phyloP scores from a whole-genome alignment of 2,113 vertebrate genomes.

The Ophiodon elongatus region DNA sequence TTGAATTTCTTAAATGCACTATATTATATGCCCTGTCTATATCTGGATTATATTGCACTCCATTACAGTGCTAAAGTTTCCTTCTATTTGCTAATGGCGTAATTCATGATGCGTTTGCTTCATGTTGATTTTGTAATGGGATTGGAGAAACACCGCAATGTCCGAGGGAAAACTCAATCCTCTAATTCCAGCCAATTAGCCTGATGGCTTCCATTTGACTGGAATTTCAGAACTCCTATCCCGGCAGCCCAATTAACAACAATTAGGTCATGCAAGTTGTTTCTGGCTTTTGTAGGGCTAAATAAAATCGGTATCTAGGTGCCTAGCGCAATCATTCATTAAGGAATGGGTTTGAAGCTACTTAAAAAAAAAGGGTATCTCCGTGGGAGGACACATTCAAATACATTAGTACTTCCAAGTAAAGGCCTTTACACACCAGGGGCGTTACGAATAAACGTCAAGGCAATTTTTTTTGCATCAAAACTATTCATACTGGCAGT shows the following conservation, averaged over 20 bases:
- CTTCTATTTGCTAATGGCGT: conserved; percentile 42
- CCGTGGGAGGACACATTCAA: neutral
- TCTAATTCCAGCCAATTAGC: conserved; percentile 38
- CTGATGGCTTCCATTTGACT: conserved; percentile 39
- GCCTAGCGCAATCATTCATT: neutral
- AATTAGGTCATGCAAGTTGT: conserved; percentile 17
- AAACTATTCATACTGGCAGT: no score
- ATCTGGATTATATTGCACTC: neutral
- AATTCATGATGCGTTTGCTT: conserved; percentile 38
- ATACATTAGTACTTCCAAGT: neutral
- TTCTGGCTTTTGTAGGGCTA: neutral
- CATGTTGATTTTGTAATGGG: conserved; percentile 39
- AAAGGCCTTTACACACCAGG: neutral
- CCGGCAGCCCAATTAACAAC: conserved; percentile 10
- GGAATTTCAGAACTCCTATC: conserved; percentile 10
- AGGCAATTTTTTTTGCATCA: no score
- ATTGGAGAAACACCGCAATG: neutral
- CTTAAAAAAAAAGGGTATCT: neutral
- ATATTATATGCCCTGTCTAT: neutral
- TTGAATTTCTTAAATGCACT: conserved; percentile 4
- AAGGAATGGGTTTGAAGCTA: neutral
- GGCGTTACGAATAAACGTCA: no score
- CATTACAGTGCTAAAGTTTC: neutral
- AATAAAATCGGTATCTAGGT: conserved; percentile 9
- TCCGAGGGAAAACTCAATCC: conserved; percentile 19